These are phyloP conservation scores for Pogonophryne albipinna DNA, from an alignment of 2,797 vertebrate genomes.

Conservation along the genomic window DNA sequence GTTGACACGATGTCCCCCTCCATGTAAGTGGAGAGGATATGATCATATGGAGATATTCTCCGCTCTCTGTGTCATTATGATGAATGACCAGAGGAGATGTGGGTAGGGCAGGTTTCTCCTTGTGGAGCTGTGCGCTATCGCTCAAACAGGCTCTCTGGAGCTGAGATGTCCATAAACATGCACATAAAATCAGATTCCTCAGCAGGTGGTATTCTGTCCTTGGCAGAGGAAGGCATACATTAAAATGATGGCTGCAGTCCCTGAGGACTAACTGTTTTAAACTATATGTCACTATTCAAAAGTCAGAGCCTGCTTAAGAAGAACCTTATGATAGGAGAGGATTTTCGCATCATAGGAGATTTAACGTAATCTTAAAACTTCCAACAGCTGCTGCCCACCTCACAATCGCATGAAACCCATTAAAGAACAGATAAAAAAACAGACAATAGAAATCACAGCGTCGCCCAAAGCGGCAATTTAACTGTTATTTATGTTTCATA, in stretches of 20 bases:
- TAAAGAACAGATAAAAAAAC: constrained; percentile 26
- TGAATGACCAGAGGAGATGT: constrained; percentile 79
- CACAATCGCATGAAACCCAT: constrained; percentile 35
- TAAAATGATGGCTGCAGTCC: constrained; percentile 72
- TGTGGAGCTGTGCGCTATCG: constrained; percentile 69
- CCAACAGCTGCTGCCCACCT: constrained; percentile 62
- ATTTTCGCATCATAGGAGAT: constrained; percentile 58
- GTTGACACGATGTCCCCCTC: constrained; percentile 31
- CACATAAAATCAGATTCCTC: constrained; percentile 81
- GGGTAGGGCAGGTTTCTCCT: constrained; percentile 74
- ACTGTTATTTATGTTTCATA: constrained; percentile 25
- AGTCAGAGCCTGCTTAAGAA: constrained; percentile 55
- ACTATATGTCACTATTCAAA: constrained; percentile 78
- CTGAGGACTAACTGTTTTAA: constrained; percentile 75
- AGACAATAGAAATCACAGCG: constrained; percentile 33
- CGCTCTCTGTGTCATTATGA: constrained; percentile 74
- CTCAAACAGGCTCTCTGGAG: constrained; percentile 67
- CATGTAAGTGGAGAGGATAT: constrained; percentile 41
- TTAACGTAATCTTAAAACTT: constrained; percentile 50
- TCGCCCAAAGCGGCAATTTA: constrained; percentile 25
- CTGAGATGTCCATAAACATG: constrained; percentile 78
- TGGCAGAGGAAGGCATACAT: constrained; percentile 79
- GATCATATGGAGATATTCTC: constrained; percentile 54
- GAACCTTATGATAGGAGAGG: constrained; percentile 65
- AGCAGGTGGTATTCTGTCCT: constrained; percentile 85